phyloP scores from a whole-genome alignment of 1,140 invertebrate genomes.

The Dolichoris vasculosae region DNA sequence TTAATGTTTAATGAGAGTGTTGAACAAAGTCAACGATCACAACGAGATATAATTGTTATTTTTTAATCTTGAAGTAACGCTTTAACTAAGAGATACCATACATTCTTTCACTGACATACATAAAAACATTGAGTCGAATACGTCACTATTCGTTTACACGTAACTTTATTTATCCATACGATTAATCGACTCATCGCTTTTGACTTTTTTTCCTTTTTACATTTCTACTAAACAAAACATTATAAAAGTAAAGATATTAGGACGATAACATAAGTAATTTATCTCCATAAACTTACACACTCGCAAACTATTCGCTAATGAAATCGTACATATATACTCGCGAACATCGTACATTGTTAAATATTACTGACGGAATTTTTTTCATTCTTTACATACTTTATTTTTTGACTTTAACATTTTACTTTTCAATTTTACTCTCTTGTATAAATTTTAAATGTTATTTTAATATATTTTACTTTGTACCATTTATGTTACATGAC shows the following conservation, averaged over 20 bases:
- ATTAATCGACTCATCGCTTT: neutral
- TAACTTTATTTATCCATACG: neutral
- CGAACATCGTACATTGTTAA: conserved; percentile 52
- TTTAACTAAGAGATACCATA: conserved; percentile 60
- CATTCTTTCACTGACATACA: conserved; percentile 48
- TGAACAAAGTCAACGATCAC: conserved; percentile 68
- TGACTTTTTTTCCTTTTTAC: neutral
- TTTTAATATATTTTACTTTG: neutral
- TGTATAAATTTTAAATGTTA: neutral
- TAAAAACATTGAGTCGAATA: conserved; percentile 56
- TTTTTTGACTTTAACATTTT: neutral
- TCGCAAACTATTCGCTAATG: conserved; percentile 25
- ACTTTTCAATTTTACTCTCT: neutral
- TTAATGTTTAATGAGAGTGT: conserved; percentile 67
- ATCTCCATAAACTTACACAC: neutral
- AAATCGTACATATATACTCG: conserved; percentile 44
- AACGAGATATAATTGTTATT: conserved; percentile 71
- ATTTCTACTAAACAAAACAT: neutral
- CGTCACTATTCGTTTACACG: neutral
- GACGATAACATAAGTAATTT: conserved; percentile 1
- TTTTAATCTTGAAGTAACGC: conserved; percentile 60
- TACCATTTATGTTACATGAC: conserved; percentile 11
- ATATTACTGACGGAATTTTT: conserved; percentile 41
- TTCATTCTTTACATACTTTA: conserved; percentile 23
- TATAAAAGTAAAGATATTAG: neutral